These are phyloP conservation scores for Anastatus disparis DNA, from an alignment of 1,140 invertebrate species.

Conservation along the genomic window DNA sequence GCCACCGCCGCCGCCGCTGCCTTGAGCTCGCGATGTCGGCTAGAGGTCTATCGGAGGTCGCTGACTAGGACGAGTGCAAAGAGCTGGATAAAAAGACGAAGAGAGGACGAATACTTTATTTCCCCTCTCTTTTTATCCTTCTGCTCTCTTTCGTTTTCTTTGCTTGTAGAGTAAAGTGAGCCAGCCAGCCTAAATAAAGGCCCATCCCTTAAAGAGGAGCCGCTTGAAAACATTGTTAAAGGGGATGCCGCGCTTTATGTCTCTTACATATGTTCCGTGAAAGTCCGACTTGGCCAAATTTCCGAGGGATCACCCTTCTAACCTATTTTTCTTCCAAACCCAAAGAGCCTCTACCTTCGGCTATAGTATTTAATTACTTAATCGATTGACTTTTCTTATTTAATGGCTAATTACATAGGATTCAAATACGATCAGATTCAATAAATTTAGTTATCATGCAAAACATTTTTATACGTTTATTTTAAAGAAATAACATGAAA, in stretches of 20 bases:
- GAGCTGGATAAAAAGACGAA: slow-evolving; percentile 38
- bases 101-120: too few species aligned
- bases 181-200: slow-evolving; percentile 62
- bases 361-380: too few species aligned
- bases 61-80: slow-evolving; percentile 46
- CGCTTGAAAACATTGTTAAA: slow-evolving; percentile 65
- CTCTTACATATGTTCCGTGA: too few species aligned
- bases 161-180: not conserved
- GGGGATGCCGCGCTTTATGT: slow-evolving; percentile 51
- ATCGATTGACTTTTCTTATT: too few species aligned
- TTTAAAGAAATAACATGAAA: too few species aligned
- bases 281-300: too few species aligned
- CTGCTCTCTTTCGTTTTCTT: slow-evolving; percentile 9
- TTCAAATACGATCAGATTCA: too few species aligned
- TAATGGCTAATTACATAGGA: too few species aligned
- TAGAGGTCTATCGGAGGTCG: slow-evolving; percentile 46
- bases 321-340: not conserved
- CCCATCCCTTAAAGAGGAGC: slow-evolving; percentile 63
- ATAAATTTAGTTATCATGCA: too few species aligned
- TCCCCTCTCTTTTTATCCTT: too few species aligned
- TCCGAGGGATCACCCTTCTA: not conserved
- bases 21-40: slow-evolving; percentile 22
- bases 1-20: slow-evolving; percentile 28
- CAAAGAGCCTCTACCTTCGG: too few species aligned
- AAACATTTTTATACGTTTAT: too few species aligned